phyloP scores from a whole-genome alignment of 2,113 vertebrate species.

The Burhinus bistriatus region DNA sequence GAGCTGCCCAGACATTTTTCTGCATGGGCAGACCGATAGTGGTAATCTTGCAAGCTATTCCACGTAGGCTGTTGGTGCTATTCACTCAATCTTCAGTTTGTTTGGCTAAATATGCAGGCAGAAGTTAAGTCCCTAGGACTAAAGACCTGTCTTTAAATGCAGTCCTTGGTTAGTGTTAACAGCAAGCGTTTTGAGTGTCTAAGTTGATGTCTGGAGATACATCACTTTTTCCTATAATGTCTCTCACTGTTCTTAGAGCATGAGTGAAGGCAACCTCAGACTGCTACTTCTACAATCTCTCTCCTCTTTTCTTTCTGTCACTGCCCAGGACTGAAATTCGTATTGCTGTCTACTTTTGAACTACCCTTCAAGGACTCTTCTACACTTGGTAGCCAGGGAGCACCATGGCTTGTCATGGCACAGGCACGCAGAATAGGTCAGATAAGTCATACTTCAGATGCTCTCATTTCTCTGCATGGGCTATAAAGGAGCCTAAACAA shows the following conservation, averaged over 20 bases:
- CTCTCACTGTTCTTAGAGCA: background rate
- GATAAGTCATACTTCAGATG: background rate
- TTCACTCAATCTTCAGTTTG: background rate
- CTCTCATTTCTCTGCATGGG: background rate
- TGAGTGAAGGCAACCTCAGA: background rate
- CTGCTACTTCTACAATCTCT: background rate
- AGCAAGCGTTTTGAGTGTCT: background rate
- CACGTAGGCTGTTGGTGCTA: background rate
- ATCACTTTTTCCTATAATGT: background rate
- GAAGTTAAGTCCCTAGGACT: background rate
- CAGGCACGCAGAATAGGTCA: no score
- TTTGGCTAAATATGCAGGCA: background rate
- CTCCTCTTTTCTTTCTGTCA: background rate
- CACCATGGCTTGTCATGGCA: background rate
- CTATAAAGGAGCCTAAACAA: background rate
- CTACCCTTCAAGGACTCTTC: background rate
- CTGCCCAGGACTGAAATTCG: background rate
- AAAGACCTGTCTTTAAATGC: background rate
- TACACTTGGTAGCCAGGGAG: accelerated
- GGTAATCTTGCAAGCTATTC: background rate
- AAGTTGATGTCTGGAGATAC: background rate
- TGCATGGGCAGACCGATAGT: background rate
- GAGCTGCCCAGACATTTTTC: background rate
- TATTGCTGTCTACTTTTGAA: background rate
- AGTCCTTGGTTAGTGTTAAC: background rate